Conservation (phyloP, 2,888 invertebrate genomes). For the Tenthredo mesomela region DNA sequence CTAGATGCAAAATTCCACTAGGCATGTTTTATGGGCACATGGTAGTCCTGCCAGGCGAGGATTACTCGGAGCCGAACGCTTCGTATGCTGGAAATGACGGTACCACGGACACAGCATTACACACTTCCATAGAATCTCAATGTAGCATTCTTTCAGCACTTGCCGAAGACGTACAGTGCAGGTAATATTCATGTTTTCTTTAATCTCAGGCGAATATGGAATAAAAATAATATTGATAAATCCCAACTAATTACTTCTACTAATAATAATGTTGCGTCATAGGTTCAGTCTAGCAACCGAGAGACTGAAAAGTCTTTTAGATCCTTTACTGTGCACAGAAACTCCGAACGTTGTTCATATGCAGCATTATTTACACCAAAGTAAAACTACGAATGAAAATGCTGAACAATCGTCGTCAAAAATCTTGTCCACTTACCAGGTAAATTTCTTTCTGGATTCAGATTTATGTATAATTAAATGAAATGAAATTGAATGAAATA, state of each 20-base stretch:
- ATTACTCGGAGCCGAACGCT: constrained; percentile 75
- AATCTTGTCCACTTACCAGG: constrained; percentile 80
- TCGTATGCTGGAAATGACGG: constrained; percentile 68
- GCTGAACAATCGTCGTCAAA: constrained; percentile 82
- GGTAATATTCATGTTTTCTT: constrained; percentile 76
- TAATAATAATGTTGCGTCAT: constrained; percentile 43
- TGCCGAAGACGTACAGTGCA: constrained; percentile 89
- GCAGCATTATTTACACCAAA: constrained; percentile 86
- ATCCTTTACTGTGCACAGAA: constrained; percentile 89
- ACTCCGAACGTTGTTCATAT: constrained; percentile 91
- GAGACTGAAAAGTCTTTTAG: constrained; percentile 89
- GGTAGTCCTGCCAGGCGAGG: constrained; percentile 83
- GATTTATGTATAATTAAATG: neutral
- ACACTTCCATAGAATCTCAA: constrained; percentile 80
- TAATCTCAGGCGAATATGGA: neutral
- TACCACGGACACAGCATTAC: constrained; percentile 67
- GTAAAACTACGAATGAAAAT: constrained; percentile 79
- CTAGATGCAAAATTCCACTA: constrained; percentile 93
- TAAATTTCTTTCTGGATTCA: constrained; percentile 59
- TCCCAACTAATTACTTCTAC: neutral
- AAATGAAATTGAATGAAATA: too few species aligned
- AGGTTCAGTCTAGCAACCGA: constrained; percentile 88
- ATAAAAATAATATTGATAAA: neutral
- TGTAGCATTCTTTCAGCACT: constrained; percentile 85
- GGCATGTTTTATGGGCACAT: constrained; percentile 97